phyloP scores from a whole-genome alignment of 1,140 invertebrate genomes.

The Hermatobates lingyangjiaoensis region DNA sequence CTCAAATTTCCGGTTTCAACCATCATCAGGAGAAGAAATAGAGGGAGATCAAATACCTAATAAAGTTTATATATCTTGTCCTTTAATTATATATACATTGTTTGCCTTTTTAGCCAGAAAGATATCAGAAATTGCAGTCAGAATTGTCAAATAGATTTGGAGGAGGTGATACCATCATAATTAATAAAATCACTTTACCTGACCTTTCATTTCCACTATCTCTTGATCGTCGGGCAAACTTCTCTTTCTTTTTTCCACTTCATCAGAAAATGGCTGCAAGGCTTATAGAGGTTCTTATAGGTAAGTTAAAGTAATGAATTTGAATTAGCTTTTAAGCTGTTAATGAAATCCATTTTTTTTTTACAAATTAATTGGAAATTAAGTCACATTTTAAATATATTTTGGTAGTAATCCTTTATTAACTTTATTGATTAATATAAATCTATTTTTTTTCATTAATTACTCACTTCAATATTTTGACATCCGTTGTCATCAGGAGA shows the following conservation, averaged over 20 bases:
- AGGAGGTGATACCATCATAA: constrained; percentile 26
- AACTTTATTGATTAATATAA: background rate
- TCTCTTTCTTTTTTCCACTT: constrained; percentile 52
- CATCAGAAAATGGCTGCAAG: constrained; percentile 43
- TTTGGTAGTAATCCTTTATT: background rate
- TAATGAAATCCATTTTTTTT: background rate
- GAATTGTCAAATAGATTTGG: constrained; percentile 11
- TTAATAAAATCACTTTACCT: constrained; percentile 37
- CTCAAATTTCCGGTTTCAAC: too few relatives aligned
- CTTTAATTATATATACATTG: too few relatives aligned
- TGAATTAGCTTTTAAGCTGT: too few relatives aligned
- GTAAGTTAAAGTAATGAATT: too few relatives aligned
- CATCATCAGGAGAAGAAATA: too few relatives aligned
- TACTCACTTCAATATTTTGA: background rate
- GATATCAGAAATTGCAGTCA: constrained; percentile 9
- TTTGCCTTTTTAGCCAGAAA: constrained; percentile 37
- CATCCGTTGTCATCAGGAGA: too few relatives aligned
- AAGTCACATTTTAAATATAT: background rate
- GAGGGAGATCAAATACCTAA: too few relatives aligned
- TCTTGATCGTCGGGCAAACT: constrained; percentile 41
- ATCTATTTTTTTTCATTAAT: background rate
- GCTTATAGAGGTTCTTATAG: constrained; percentile 51
- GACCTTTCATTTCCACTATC: constrained; percentile 41
- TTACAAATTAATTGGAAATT: background rate
- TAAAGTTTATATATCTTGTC: too few relatives aligned